Evolutionary conservation across 2,113 vertebrate genomes (phyloP).

Genomic region (Caranx ignobilis): DNA sequence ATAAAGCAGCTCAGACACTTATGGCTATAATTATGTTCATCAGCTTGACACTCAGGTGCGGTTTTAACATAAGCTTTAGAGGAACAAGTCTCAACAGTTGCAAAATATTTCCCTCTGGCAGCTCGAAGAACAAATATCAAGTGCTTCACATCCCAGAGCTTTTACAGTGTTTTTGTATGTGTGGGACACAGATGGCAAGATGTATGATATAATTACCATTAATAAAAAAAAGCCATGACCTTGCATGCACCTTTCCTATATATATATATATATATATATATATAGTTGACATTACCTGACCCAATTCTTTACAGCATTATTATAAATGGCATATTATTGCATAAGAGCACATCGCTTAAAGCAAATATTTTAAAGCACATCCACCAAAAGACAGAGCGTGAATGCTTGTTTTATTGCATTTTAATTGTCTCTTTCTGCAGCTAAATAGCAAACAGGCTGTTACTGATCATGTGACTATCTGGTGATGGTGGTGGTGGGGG

Average conservation of each 20-base stretch:
- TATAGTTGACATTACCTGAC: constrained; percentile 40
- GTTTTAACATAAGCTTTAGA: constrained; percentile 80
- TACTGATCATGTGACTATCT: background rate
- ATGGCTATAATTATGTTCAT: constrained; percentile 72
- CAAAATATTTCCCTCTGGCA: constrained; percentile 79
- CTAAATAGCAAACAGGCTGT: background rate
- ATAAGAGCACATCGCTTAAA: background rate
- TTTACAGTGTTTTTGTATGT: constrained; percentile 42
- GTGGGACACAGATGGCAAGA: constrained; percentile 4
- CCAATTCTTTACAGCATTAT: constrained; percentile 31
- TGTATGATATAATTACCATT: constrained; percentile 61
- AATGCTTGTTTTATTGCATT: background rate
- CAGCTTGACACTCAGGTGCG: constrained; percentile 68
- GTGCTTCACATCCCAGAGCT: constrained; percentile 41
- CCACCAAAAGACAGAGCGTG: background rate
- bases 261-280: no score
- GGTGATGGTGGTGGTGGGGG: background rate
- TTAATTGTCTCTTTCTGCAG: background rate
- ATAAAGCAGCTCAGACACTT: constrained; percentile 65
- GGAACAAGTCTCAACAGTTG: constrained; percentile 80
- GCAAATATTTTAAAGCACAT: constrained; percentile 19
- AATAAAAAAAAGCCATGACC: constrained; percentile 16
- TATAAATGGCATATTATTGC: background rate
- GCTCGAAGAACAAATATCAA: constrained; percentile 58
- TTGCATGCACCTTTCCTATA: constrained; percentile 25